Evolutionary conservation across 2,797 vertebrate genomes (phyloP).

Genomic region (Nannoperca australis): DNA sequence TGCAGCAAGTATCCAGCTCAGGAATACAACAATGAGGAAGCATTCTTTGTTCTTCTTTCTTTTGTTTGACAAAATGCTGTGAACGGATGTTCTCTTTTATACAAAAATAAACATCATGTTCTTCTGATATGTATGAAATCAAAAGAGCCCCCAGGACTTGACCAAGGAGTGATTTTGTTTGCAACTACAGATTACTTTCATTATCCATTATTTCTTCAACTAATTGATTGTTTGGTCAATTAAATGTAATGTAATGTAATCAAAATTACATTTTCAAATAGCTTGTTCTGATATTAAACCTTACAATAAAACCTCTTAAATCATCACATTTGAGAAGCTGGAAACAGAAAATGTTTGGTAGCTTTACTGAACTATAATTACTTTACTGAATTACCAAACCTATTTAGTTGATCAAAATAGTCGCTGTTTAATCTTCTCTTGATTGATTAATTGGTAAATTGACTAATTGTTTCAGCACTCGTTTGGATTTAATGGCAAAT

Average conservation of each 20-base stretch:
- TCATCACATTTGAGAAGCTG: background rate
- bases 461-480: background rate
- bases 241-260: no score
- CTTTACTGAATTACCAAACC: background rate
- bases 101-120: background rate
- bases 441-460: no score
- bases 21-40: slow-evolving; percentile 28
- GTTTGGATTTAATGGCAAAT: background rate
- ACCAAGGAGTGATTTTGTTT: background rate
- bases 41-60: slow-evolving; percentile 33
- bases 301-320: background rate
- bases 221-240: background rate
- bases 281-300: background rate
- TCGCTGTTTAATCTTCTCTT: background rate
- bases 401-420: background rate
- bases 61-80: slow-evolving; percentile 37
- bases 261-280: background rate
- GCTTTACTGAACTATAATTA: background rate
- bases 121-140: slow-evolving; percentile 1
- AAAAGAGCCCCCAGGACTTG: background rate
- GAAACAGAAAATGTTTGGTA: background rate
- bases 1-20: background rate
- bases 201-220: background rate
- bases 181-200: background rate
- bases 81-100: slow-evolving; percentile 1